Base-by-base conservation (phyloP, 1,140 invertebrate species). In the Trichoplusia ni region DNA sequence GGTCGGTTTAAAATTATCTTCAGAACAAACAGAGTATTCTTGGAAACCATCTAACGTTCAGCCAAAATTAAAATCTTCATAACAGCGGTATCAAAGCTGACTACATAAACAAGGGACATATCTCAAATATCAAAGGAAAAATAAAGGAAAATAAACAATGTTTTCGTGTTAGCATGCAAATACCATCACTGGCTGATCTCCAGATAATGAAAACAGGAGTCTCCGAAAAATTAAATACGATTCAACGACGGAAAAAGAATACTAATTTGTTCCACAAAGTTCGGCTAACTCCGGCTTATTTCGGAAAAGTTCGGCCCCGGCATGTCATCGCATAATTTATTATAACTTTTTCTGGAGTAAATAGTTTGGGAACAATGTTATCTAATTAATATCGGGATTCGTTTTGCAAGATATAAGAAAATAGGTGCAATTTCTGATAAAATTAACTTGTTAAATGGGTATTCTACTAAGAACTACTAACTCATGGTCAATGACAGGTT, bases 211-310 rank as follows among this genome's bases (percentile, higher is more conserved):
- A 51, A 51, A 35, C 29, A 18, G 9, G 14, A 51, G 14, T 31
- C 11, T 33, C 4, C 2, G 14, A 8, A 47, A 51, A 51, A 51
- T 21, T 19, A 35, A 35, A 35, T 11, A 21, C 1, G 29, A 35
- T 25, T 23, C 40, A 37, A 42, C 8, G 18, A 11, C 13, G 47
- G 9, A 18, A n/a, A 7, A 21, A 13, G 47, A 51, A 51, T 51
- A 51, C 47, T 51, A 35, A 51, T 51, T 51, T 35, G 29, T 51
- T 51, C 29, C 11, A 2, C 2, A 35, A 51, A 51, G 23, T 51
- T 51, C 44, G 11, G 13, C 13, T 1, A 46, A 27, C n/a, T 44
- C 7, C 25, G 0, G 4, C n/a, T n/a, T n/a, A n/a, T n/a, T n/a
- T n/a, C n/a, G 3, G 8, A 7, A 1, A 27, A 21, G n/a, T n/a